Percentiles rank a stretch among this genome's conserved stretches.
Conservation (phyloP, 2,113 vertebrate species). For the Mustela lutreola region DNA sequence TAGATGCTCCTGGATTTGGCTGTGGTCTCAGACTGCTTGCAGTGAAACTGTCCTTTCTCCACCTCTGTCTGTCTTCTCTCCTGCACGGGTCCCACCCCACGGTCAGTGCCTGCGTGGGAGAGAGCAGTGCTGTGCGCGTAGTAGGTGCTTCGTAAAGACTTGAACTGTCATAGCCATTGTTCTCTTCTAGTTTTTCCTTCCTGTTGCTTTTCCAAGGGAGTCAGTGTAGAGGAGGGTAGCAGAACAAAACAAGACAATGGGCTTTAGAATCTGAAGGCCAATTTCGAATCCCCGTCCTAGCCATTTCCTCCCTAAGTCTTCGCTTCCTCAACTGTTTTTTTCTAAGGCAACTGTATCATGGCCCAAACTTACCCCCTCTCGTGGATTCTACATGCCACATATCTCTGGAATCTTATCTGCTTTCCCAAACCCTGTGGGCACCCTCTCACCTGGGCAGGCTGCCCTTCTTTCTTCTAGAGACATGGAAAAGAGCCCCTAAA, state of each 20-base stretch:
- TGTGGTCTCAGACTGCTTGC: background rate
- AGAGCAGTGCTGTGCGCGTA: background rate
- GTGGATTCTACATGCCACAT: background rate
- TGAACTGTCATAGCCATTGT: background rate
- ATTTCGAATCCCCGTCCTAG: background rate
- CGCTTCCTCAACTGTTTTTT: background rate
- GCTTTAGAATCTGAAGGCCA: constrained; percentile 17
- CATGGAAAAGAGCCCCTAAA: background rate
- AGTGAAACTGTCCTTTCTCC: background rate
- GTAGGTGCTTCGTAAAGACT: background rate
- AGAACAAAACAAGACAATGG: background rate
- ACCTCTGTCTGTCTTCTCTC: background rate
- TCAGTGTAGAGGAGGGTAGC: background rate
- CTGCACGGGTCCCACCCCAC: rapidly evolving
- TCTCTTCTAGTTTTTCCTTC: constrained; percentile 22
- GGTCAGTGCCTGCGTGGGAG: background rate
- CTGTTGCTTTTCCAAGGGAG: background rate
- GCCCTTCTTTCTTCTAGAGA: background rate
- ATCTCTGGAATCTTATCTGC: background rate
- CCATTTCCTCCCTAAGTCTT: background rate
- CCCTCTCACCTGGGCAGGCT: background rate
- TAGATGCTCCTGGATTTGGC: background rate
- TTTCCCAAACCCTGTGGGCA: background rate
- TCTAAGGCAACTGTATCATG: background rate
- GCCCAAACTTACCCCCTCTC: background rate